Conservation (phyloP, 1,140 invertebrate genomes). For the Lasaia peninsularis region DNA sequence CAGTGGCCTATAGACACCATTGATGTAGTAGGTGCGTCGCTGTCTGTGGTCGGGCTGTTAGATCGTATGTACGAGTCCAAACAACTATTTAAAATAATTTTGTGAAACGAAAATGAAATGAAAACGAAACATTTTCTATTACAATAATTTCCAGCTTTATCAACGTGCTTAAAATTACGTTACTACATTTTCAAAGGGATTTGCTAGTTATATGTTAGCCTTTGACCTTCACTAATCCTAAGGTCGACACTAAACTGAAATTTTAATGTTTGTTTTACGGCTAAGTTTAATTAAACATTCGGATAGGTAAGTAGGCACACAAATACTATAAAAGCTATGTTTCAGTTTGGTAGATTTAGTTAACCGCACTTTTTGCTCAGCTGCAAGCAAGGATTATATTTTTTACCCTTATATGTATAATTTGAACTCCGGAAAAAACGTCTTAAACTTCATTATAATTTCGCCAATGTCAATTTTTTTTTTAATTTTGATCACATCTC, state of each 20-base stretch:
- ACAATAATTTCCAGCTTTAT: background rate
- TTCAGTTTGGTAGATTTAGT: no score
- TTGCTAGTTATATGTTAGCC: conserved; percentile 1
- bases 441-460: no score
- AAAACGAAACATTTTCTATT: background rate
- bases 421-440: no score
- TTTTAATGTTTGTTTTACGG: conserved; percentile 8
- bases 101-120: conserved; percentile 27
- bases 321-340: no score
- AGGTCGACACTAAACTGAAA: conserved; percentile 6
- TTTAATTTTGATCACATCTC: no score
- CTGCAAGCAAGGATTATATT: no score
- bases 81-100: conserved; percentile 1
- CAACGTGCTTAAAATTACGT: background rate
- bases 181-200: conserved; percentile 5
- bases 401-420: no score
- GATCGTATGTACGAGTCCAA: background rate
- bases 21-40: no score
- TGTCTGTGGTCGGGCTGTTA: background rate
- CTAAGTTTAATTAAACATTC: conserved; percentile 8
- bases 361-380: no score
- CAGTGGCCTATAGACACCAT: no score
- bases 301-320: background rate
- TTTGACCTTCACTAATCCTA: conserved; percentile 8
- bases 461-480: no score